Evolutionary conservation across 2,888 invertebrate species (phyloP).

Genomic region (Gnatocerus cornutus): DNA sequence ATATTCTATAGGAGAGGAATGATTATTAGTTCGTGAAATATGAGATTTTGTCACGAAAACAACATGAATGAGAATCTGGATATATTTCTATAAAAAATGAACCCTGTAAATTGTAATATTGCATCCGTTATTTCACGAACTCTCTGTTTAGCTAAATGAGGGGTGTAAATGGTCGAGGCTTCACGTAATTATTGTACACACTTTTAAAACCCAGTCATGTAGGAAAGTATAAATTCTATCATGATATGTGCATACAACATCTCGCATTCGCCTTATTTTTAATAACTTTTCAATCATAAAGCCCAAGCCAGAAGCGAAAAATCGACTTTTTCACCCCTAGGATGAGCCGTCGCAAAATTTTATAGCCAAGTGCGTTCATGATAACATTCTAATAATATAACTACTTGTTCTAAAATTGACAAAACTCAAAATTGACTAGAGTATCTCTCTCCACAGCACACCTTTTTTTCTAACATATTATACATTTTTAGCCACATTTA

Average conservation of each 20-base stretch:
- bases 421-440: conserved; percentile 72
- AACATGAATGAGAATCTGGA: not conserved
- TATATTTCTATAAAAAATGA: conserved; percentile 26
- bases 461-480: conserved; percentile 63
- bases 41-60: conserved; percentile 39
- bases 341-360: conserved; percentile 40
- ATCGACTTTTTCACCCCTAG: conserved; percentile 27
- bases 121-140: conserved; percentile 58
- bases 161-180: conserved; percentile 67
- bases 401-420: conserved; percentile 71
- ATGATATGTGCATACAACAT: conserved; percentile 71
- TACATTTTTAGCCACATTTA: conserved; percentile 68
- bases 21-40: conserved; percentile 59
- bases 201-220: conserved; percentile 62
- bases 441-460: conserved; percentile 67
- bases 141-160: conserved; percentile 54
- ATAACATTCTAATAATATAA: conserved; percentile 66
- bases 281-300: conserved; percentile 52
- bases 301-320: conserved; percentile 41
- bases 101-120: conserved; percentile 39
- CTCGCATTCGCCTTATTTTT: conserved; percentile 62
- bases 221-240: conserved; percentile 71
- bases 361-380: conserved; percentile 63
- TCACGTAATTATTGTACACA: conserved; percentile 67
- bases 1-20: conserved; percentile 67